Percentiles rank a stretch among this genome's conserved stretches.
phyloP scores from a whole-genome alignment of 37 sponge, comb jelly and placozoan genomes.

The Mnemiopsis leidyi region DNA sequence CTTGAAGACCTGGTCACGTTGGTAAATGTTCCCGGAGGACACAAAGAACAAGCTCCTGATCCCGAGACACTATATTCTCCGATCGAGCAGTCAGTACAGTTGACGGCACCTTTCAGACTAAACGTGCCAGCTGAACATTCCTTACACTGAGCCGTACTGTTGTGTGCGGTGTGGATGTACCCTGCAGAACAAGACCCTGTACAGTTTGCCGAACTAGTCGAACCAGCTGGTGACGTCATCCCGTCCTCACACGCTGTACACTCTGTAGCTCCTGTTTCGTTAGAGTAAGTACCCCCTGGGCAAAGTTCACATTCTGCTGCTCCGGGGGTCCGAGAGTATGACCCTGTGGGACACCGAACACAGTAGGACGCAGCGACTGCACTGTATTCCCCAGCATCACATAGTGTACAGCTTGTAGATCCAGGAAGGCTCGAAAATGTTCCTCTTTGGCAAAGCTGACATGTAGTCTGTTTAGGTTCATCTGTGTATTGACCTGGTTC shows the following conservation, averaged over 20 bases:
- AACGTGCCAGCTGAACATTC: not conserved
- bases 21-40: not conserved
- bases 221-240: constrained; percentile 3
- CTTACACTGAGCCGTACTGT: not conserved
- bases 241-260: not conserved
- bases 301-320: not conserved
- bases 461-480: not conserved
- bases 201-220: not conserved
- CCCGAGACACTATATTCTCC: not conserved
- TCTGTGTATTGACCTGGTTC: not conserved
- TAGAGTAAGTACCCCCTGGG: not conserved
- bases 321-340: not conserved
- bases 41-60: not conserved
- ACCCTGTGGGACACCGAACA: not conserved
- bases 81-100: not conserved
- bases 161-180: not conserved
- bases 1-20: not conserved
- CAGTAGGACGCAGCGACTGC: not conserved
- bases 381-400: not conserved
- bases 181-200: constrained; percentile 26
- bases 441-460: not conserved
- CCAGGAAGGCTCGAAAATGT: not conserved
- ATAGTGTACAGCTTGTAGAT: not conserved
- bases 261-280: not conserved
- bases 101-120: constrained; percentile 12